phyloP scores from a whole-genome alignment of 2,888 invertebrate genomes.

The Fragum sueziense region DNA sequence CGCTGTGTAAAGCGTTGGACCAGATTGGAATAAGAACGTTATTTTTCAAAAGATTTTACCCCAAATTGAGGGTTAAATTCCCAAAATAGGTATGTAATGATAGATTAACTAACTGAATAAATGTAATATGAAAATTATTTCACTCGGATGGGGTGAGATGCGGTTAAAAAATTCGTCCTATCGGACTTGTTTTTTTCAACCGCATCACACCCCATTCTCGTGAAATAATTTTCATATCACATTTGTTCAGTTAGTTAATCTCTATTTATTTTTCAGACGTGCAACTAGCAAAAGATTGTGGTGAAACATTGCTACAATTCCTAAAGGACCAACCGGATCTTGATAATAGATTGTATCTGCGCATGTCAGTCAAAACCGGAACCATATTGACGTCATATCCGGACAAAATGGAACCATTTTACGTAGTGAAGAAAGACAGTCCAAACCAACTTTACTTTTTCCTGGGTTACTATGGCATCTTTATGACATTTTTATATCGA shows the following conservation, averaged over 20 bases:
- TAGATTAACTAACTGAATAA: too few relatives aligned
- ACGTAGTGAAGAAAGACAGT: slow-evolving; percentile 36
- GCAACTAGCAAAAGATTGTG: slow-evolving; percentile 45
- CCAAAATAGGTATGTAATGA: too few relatives aligned
- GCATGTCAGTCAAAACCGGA: slow-evolving; percentile 49
- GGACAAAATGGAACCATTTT: slow-evolving; percentile 50
- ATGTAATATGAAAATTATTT: too few relatives aligned
- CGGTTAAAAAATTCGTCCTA: neutral
- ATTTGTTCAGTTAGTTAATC: too few relatives aligned
- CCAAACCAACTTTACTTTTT: slow-evolving; percentile 61
- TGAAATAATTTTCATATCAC: too few relatives aligned
- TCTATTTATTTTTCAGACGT: slow-evolving; percentile 50
- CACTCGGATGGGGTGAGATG: too few relatives aligned
- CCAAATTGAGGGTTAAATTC: too few relatives aligned
- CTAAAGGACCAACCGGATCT: slow-evolving; percentile 52
- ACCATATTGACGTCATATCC: slow-evolving; percentile 24
- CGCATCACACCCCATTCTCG: too few relatives aligned
- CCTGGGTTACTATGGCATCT: slow-evolving; percentile 61
- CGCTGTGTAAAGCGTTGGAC: too few relatives aligned
- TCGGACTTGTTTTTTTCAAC: too few relatives aligned
- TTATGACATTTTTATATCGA: slow-evolving; percentile 55
- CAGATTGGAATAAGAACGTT: too few relatives aligned
- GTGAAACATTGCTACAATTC: slow-evolving; percentile 49
- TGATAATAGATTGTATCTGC: slow-evolving; percentile 33
- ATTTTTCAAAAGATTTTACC: neutral